These are phyloP conservation scores for Sipha flava DNA, from an alignment of 1,140 invertebrate genomes.

Conservation along the genomic window DNA sequence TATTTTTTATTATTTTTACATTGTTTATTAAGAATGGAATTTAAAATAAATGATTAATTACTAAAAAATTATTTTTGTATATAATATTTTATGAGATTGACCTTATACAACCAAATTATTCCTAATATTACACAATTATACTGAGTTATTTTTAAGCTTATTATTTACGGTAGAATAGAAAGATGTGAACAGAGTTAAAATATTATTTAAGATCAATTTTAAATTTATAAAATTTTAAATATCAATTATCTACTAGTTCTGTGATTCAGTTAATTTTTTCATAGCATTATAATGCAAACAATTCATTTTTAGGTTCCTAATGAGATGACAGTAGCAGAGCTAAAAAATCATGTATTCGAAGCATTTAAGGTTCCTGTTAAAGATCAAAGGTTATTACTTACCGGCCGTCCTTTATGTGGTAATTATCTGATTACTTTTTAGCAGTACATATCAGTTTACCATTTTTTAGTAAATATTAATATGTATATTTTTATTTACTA, in stretches of 20 bases:
- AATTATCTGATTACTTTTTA: background rate
- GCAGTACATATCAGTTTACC: too few species aligned
- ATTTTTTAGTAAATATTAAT: too few species aligned
- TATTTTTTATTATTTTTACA: background rate
- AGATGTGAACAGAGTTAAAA: background rate
- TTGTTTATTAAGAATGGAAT: background rate
- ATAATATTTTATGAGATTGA: background rate
- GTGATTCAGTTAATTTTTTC: background rate
- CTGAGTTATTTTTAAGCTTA: background rate
- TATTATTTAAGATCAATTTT: background rate
- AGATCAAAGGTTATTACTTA: constrained; percentile 38
- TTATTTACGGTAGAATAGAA: background rate
- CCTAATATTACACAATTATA: background rate
- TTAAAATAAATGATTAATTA: constrained; percentile 12
- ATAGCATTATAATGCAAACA: constrained; percentile 27
- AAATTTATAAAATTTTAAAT: background rate
- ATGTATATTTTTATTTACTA: background rate
- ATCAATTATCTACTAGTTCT: background rate
- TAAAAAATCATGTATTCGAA: constrained; percentile 37
- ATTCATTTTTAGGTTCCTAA: constrained; percentile 36
- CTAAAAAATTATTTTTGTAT: background rate
- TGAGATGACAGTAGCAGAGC: constrained; percentile 36
- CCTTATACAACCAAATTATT: background rate
- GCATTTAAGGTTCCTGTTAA: constrained; percentile 38
- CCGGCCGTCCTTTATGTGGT: constrained; percentile 38